Evolutionary conservation across 2,888 invertebrate species (phyloP).

Genomic region (Steinernema hermaphroditum): DNA sequence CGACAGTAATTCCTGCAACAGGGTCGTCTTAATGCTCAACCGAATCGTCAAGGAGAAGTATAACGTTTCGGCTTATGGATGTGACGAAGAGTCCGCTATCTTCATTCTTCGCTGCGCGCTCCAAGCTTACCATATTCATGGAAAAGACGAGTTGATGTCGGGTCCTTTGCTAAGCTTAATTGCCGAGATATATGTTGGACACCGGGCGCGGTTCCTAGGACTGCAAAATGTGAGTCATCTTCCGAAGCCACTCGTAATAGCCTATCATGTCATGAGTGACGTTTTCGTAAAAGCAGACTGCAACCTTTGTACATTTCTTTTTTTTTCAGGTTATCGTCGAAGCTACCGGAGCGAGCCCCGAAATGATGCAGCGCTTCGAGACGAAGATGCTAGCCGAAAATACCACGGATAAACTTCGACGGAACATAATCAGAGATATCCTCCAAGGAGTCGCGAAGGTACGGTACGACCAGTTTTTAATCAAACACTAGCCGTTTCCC

Average conservation of each 20-base stretch:
- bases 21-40: background rate
- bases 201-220: background rate
- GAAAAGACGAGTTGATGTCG: background rate
- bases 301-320: no score
- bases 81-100: constrained; percentile 10
- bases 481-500: no score
- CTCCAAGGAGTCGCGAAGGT: constrained; percentile 7
- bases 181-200: background rate
- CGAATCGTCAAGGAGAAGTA: constrained; percentile 21
- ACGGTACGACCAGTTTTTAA: background rate
- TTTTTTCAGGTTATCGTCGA: no score
- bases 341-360: no score
- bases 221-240: background rate
- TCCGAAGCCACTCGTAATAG: no score
- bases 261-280: no score
- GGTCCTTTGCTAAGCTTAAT: background rate
- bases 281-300: no score
- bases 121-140: background rate
- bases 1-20: background rate
- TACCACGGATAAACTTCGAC: background rate
- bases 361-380: no score
- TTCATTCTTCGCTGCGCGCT: constrained; percentile 12
- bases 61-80: background rate
- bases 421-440: background rate
- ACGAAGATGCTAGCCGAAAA: no score